Conservation (phyloP, 2,888 invertebrate species). For the Pyrochroa serraticornis region DNA sequence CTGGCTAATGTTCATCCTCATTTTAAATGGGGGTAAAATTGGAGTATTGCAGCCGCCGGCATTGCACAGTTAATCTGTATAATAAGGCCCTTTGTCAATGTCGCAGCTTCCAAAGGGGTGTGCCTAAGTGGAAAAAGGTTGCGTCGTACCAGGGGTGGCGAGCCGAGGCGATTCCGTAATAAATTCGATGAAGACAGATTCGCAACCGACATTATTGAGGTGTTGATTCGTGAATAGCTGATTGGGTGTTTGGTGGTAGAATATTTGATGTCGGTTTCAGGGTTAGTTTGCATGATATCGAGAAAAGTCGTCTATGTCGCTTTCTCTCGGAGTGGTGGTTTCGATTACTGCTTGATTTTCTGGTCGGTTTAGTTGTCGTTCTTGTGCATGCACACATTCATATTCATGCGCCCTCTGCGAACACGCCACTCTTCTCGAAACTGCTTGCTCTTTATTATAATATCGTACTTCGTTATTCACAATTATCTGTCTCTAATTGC, state of each 20-base stretch:
- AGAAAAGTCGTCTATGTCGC: conserved; percentile 30
- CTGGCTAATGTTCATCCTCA: neutral
- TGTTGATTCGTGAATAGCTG: neutral
- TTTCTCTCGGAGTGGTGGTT: conserved; percentile 43
- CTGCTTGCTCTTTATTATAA: conserved; percentile 10
- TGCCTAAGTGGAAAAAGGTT: conserved; percentile 47
- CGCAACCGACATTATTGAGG: too few species aligned
- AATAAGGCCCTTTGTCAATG: conserved; percentile 54
- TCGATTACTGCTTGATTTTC: conserved; percentile 50
- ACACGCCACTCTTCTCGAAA: conserved; percentile 1
- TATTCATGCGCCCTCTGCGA: conserved; percentile 36
- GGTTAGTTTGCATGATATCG: neutral
- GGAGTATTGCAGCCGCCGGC: conserved; percentile 18
- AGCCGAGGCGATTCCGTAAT: too few species aligned
- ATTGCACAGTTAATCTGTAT: conserved; percentile 49
- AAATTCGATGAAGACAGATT: too few species aligned
- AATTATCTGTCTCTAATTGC: conserved; percentile 17
- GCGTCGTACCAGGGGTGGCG: conserved; percentile 17
- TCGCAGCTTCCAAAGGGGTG: conserved; percentile 46
- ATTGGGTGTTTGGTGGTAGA: neutral
- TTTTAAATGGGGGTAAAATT: conserved; percentile 16
- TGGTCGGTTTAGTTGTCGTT: conserved; percentile 50
- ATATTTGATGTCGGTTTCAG: neutral
- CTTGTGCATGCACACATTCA: conserved; percentile 49
- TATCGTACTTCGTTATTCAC: conserved; percentile 21